A percentile compares a stretch with the other conserved stretches of the same genome.
phyloP scores from a whole-genome alignment of 2,797 vertebrate genomes.

The Florisuga fusca region DNA sequence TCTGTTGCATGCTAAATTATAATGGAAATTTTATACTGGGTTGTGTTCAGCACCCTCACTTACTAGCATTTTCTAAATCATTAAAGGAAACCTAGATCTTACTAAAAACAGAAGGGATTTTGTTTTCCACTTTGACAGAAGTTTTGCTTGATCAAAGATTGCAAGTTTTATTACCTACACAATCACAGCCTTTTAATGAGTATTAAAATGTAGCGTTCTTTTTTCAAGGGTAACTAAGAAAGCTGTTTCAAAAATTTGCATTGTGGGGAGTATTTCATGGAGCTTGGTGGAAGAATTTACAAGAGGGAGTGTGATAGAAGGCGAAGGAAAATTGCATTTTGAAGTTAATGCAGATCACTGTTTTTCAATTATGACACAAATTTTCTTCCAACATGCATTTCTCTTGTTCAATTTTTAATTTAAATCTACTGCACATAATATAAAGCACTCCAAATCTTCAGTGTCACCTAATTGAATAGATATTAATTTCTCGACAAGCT shows the following conservation, averaged over 20 bases:
- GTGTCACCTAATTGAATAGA: not conserved
- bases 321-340: not conserved
- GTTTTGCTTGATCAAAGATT: not conserved
- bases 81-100: not conserved
- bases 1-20: not conserved
- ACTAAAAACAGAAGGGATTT: not conserved
- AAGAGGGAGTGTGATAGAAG: not conserved
- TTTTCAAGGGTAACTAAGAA: not conserved
- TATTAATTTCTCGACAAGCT: slow-evolving; percentile 1
- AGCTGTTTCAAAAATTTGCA: not conserved
- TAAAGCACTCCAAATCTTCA: not conserved
- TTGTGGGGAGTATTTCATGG: not conserved
- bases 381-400: not conserved
- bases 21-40: not conserved
- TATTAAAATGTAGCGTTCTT: not conserved
- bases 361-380: not conserved
- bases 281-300: not conserved
- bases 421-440: not conserved
- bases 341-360: not conserved
- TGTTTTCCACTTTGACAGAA: not conserved
- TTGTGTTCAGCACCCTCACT: not conserved
- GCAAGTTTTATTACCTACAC: not conserved
- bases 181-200: not conserved
- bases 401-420: not conserved
- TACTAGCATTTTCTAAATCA: not conserved